phyloP scores from a whole-genome alignment of 2,797 vertebrate species.

The Pseudotriccus pelzelni region DNA sequence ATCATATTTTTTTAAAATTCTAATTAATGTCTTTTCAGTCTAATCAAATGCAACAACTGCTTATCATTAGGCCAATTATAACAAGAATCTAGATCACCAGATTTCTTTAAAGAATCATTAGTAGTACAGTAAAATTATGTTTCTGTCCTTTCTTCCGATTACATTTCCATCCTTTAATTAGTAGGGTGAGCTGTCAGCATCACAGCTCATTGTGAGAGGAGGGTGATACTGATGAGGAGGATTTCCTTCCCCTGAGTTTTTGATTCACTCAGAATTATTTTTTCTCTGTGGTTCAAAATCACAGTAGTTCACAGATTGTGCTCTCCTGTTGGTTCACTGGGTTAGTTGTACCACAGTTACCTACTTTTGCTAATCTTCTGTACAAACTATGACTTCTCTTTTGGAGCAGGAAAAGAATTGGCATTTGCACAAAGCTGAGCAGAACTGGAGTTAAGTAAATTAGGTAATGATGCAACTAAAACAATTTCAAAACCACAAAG shows the following conservation, averaged over 20 bases:
- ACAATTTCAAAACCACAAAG: not conserved
- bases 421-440: not conserved
- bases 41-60: not conserved
- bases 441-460: not conserved
- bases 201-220: fast-evolving
- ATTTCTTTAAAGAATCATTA: not conserved
- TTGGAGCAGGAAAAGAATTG: not conserved
- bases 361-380: not conserved
- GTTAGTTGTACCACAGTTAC: not conserved
- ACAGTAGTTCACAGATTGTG: not conserved
- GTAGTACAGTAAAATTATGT: not conserved
- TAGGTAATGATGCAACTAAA: not conserved
- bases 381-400: not conserved
- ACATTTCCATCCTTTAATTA: not conserved
- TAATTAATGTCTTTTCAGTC: not conserved
- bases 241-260: not conserved
- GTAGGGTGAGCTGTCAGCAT: not conserved
- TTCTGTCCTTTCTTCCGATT: not conserved
- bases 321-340: not conserved
- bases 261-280: not conserved
- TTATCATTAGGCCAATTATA: not conserved
- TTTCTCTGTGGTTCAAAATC: not conserved
- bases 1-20: not conserved
- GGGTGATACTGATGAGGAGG: not conserved
- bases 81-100: not conserved